Percentiles rank a stretch among this genome's conserved stretches.
Conservation (phyloP, 2,888 invertebrate species). For the Nebria brevicollis region DNA sequence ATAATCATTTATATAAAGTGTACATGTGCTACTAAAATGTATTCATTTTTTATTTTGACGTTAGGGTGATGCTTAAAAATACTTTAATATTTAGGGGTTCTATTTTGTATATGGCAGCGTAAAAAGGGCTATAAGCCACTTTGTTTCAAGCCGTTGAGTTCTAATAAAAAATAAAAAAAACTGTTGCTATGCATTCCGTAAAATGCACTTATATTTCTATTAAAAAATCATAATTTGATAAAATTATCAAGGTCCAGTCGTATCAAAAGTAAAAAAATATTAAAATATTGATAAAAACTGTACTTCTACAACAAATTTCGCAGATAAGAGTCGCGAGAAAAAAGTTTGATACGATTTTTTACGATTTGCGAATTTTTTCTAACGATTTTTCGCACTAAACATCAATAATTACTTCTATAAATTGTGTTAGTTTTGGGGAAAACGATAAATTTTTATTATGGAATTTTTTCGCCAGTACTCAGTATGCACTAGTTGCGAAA, state of each 20-base stretch:
- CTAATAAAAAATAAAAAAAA: background rate
- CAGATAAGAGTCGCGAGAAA: constrained; percentile 31
- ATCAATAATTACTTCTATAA: constrained; percentile 32
- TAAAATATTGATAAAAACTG: constrained; percentile 45
- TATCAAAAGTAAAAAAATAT: constrained; percentile 38
- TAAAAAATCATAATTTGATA: constrained; percentile 42
- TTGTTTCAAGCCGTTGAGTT: background rate
- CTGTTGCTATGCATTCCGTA: constrained; percentile 40
- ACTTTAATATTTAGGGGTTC: background rate
- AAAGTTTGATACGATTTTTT: constrained; percentile 15
- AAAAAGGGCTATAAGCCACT: background rate
- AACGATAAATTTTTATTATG: constrained; percentile 36
- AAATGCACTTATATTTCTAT: constrained; percentile 32
- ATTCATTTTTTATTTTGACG: constrained; percentile 2
- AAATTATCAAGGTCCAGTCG: constrained; percentile 37
- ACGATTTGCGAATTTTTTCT: constrained; percentile 34
- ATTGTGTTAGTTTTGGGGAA: constrained; percentile 30
- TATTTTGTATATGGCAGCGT: too few relatives aligned
- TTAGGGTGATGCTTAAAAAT: constrained; percentile 4
- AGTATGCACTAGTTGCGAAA: constrained; percentile 9
- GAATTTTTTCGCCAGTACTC: constrained; percentile 29
- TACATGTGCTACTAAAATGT: background rate
- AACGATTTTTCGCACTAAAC: constrained; percentile 23
- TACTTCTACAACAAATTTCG: constrained; percentile 25
- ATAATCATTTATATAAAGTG: constrained; percentile 16